A percentile compares a stretch with the other conserved stretches of the same genome.
These are phyloP conservation scores for Wiebesia pumilae DNA, from an alignment of 1,140 invertebrate genomes.

Conservation along the genomic window DNA sequence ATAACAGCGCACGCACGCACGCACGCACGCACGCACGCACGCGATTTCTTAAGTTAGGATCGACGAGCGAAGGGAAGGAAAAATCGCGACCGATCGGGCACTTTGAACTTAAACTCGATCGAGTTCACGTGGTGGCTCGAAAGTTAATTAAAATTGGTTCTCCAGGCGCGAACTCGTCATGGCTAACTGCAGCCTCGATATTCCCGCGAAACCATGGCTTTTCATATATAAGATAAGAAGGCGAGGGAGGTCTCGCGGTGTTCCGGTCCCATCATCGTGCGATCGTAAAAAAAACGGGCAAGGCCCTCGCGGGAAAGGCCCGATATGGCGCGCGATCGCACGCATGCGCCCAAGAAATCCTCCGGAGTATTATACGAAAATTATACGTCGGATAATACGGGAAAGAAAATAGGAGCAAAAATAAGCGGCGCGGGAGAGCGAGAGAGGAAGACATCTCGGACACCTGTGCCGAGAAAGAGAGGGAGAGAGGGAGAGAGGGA, in stretches of 20 bases:
- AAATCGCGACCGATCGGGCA: too few species aligned
- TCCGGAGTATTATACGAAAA: background rate
- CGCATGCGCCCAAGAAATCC: background rate
- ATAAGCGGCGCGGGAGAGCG: background rate
- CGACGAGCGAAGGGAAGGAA: too few species aligned
- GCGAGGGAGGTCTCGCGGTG: background rate
- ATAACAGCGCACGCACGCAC: too few species aligned
- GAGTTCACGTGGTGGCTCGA: background rate
- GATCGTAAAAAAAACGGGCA: background rate
- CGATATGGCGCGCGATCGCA: constrained; percentile 4
- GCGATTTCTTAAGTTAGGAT: too few species aligned
- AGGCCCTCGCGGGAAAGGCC: constrained; percentile 2
- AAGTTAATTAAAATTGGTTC: background rate
- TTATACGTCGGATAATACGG: constrained; percentile 48
- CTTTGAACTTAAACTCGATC: too few species aligned
- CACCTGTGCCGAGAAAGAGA: too few species aligned
- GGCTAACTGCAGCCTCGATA: background rate
- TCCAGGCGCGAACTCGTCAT: background rate
- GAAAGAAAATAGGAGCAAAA: constrained; percentile 40
- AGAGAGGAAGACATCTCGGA: constrained; percentile 24
- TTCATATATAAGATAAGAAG: background rate
- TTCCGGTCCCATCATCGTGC: background rate
- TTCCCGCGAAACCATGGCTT: background rate
- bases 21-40: too few species aligned
- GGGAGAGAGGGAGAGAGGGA: constrained; percentile 4